These are phyloP conservation scores for Baccha elongata DNA, from an alignment of 2,888 invertebrate genomes.

Conservation along the genomic window DNA sequence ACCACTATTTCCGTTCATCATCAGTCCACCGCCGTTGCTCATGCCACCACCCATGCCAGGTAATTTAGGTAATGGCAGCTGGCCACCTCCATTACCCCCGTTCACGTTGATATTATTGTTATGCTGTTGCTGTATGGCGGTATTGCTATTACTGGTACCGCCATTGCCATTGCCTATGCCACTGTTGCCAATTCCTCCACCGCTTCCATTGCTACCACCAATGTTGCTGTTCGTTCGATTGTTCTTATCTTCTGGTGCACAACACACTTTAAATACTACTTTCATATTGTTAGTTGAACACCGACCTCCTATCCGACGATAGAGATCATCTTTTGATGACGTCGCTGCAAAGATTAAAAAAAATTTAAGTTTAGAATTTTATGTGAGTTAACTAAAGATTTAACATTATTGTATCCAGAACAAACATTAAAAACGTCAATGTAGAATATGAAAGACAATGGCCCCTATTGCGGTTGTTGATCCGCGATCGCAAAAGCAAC, in stretches of 20 bases:
- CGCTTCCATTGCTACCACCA: constrained; percentile 80
- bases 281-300: constrained; percentile 97
- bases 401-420: no score
- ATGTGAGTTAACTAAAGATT: no score
- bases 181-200: constrained; percentile 54
- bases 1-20: constrained; percentile 75
- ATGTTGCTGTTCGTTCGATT: constrained; percentile 81
- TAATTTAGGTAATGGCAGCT: constrained; percentile 68
- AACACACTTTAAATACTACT: constrained; percentile 97
- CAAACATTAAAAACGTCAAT: no score
- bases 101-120: constrained; percentile 78
- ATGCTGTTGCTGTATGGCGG: constrained; percentile 77
- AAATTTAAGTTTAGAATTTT: not conserved
- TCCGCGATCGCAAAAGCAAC: no score
- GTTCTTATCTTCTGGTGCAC: constrained; percentile 88
- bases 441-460: no score
- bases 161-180: constrained; percentile 62
- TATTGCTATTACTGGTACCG: constrained; percentile 69
- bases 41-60: constrained; percentile 49
- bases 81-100: constrained; percentile 79
- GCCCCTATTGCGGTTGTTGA: no score
- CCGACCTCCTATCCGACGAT: constrained; percentile 95
- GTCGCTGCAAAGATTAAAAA: constrained; percentile 86
- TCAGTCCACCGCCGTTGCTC: constrained; percentile 72
- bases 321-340: constrained; percentile 95